A percentile compares a stretch with the other conserved stretches of the same genome.
These are phyloP conservation scores for Ochotona curzoniae DNA, from an alignment of 2,113 vertebrate genomes.

Conservation along the genomic window DNA sequence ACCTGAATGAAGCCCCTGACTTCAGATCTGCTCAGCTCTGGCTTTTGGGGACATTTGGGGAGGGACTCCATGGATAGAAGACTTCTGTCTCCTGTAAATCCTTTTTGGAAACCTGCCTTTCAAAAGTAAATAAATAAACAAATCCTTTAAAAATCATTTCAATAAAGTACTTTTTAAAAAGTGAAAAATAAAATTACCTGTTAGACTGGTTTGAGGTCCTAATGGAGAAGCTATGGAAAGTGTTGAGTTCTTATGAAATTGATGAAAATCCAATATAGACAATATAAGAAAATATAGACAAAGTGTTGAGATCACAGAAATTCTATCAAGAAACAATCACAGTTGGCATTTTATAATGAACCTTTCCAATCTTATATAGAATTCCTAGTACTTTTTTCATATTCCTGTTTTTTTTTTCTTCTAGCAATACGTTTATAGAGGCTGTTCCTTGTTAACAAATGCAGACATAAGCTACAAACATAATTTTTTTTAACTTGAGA, in stretches of 20 bases:
- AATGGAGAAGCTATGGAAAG: not conserved
- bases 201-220: not conserved
- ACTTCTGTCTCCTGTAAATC: too few relatives aligned
- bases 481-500: too few relatives aligned
- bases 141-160: too few relatives aligned
- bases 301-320: not conserved
- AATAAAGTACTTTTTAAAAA: too few relatives aligned
- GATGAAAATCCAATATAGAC: not conserved
- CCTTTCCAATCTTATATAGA: not conserved
- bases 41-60: too few relatives aligned
- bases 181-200: not conserved
- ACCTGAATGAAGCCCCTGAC: too few relatives aligned
- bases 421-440: not conserved
- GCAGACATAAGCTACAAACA: not conserved
- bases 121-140: too few relatives aligned
- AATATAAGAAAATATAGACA: not conserved
- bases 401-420: not conserved
- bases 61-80: too few relatives aligned
- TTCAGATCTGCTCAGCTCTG: too few relatives aligned
- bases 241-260: not conserved
- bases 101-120: too few relatives aligned
- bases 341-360: not conserved
- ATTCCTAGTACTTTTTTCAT: not conserved
- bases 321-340: not conserved
- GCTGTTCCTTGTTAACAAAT: not conserved